phyloP scores from a whole-genome alignment of 2,888 invertebrate genomes.

The Drosophila nigritarsus region DNA sequence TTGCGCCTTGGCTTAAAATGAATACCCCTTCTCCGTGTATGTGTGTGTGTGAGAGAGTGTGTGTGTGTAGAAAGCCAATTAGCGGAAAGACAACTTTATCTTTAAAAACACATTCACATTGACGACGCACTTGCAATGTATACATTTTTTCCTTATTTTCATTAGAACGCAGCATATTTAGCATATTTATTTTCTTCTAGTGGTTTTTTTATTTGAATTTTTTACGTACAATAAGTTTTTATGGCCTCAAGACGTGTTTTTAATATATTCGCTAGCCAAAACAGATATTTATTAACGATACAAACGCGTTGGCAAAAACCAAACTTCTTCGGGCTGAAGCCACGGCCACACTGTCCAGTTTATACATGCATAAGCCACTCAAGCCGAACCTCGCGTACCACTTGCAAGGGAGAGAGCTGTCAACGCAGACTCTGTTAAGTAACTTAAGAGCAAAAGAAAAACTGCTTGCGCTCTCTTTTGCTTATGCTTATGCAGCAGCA shows the following conservation, averaged over 20 bases:
- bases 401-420: neutral
- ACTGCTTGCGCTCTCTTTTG: neutral
- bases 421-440: slow-evolving; percentile 3
- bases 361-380: slow-evolving; percentile 43
- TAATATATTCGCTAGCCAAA: slow-evolving; percentile 20
- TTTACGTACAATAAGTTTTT: slow-evolving; percentile 42
- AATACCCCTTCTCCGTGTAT: neutral
- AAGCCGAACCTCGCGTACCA: slow-evolving; percentile 48
- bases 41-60: neutral
- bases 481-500: neutral
- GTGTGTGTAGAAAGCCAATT: slow-evolving; percentile 40
- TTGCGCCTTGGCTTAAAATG: slow-evolving; percentile 29
- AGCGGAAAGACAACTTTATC: slow-evolving; percentile 18
- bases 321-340: slow-evolving; percentile 38
- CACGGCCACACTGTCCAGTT: slow-evolving; percentile 45
- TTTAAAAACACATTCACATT: slow-evolving; percentile 16
- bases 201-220: slow-evolving; percentile 14
- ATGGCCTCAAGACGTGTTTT: slow-evolving; percentile 38
- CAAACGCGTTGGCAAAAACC: slow-evolving; percentile 61
- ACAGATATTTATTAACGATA: slow-evolving; percentile 39
- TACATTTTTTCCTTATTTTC: neutral
- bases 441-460: slow-evolving; percentile 29
- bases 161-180: neutral
- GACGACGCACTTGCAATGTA: slow-evolving; percentile 32
- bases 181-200: slow-evolving; percentile 14